These are phyloP conservation scores for Folsomia candida DNA, from an alignment of 2,888 invertebrate species.

Conservation along the genomic window DNA sequence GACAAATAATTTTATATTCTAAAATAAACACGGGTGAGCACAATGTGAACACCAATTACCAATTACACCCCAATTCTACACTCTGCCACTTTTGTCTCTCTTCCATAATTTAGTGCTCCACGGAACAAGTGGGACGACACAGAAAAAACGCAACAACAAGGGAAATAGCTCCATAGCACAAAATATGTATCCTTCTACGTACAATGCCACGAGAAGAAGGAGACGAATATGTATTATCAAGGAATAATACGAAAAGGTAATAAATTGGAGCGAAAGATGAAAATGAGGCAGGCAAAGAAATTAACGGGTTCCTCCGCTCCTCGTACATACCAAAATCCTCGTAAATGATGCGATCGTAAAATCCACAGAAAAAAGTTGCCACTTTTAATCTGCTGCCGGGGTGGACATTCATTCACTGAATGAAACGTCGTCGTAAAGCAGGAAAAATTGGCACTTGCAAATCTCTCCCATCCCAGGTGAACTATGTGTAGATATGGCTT, in stretches of 20 bases:
- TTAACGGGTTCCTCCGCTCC: background rate
- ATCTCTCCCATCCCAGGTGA: too few relatives aligned
- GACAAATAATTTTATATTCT: background rate
- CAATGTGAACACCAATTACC: conserved; percentile 33
- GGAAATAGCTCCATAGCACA: too few relatives aligned
- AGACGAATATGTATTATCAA: too few relatives aligned
- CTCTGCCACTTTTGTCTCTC: conserved; percentile 43
- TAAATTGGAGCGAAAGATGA: background rate
- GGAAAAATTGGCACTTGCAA: background rate
- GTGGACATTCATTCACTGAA: too few relatives aligned
- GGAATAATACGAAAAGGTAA: background rate
- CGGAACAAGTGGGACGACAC: background rate
- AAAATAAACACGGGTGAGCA: background rate
- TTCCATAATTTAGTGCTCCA: background rate
- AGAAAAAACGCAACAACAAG: too few relatives aligned
- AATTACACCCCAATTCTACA: conserved; percentile 49
- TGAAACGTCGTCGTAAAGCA: too few relatives aligned
- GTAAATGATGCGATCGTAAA: background rate
- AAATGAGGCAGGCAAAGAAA: background rate
- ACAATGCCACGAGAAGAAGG: too few relatives aligned
- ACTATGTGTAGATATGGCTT: too few relatives aligned
- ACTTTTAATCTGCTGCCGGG: too few relatives aligned
- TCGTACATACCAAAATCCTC: too few relatives aligned
- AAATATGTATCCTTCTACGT: too few relatives aligned
- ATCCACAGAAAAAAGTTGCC: background rate